Evolutionary conservation across 2,888 invertebrate species (phyloP), one percentile per base, ranked within the genome.

Genomic region (Notodonta dromedarius): DNA sequence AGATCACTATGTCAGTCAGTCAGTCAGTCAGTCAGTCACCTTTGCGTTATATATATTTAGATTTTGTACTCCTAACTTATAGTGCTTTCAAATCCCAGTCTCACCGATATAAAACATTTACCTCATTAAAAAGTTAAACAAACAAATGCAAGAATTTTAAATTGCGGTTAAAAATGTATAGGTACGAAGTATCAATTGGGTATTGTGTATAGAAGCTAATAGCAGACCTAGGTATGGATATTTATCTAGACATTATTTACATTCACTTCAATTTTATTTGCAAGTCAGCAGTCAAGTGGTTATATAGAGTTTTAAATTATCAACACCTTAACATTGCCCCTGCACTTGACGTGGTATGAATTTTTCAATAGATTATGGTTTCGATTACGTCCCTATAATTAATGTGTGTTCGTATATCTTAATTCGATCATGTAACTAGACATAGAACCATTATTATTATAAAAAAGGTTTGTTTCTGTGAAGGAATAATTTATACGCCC

Each of bases 381-480:
- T 42, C 51, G 55, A 61, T 53, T 39, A 48, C 50, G 55, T 58
- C 51, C 51, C 42, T 56, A 51, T 61, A 40, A 32, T 52, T 61
- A 44, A 24, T 53, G 44, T 56, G n/a, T 40, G 11, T 40, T n/a
- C 14, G 24, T 53, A 60, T 67, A 76, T 76, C 76, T 71, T 69
- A 71, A 76, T 71, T 64, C 56, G 61, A 71, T 74, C 69, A 59
- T 46, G 56, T 57, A 57, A 58, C 54, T 63, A 61, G 52, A 55
- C 63, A 61, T 63, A 52, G 57, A 61, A 46, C 67, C 66, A 67
- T 72, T 72, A 74, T 77, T 78, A 75, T 77, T 78, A 75, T 60
- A 67, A 55, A 66, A 66, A 63, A 67, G 65, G 69, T 69, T 70
- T 69, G 61, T 67, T 73, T 65, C 57, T 13, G 60, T 65, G 63